phyloP scores from a whole-genome alignment of 2,797 vertebrate species.

The Melopsittacus undulatus region DNA sequence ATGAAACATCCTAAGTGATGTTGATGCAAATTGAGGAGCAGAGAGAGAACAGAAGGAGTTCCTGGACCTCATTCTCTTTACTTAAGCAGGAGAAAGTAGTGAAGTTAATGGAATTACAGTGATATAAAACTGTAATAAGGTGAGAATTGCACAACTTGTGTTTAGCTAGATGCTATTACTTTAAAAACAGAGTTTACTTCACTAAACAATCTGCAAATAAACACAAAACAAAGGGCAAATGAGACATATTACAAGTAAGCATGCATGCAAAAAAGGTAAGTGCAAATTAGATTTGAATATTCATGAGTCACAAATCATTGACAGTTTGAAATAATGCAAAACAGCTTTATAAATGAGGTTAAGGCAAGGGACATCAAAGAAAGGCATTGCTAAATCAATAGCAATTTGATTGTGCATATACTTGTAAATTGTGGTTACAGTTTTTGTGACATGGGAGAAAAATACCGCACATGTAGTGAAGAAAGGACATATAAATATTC shows the following conservation, averaged over 20 bases:
- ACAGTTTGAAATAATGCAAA: conserved; percentile 82
- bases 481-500: conserved; percentile 70
- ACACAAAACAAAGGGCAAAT: conserved; percentile 76
- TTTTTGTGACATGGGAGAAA: conserved; percentile 74
- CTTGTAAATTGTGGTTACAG: conserved; percentile 77
- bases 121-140: neutral
- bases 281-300: conserved; percentile 82
- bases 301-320: conserved; percentile 82
- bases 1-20: neutral
- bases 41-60: neutral
- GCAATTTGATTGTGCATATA: conserved; percentile 77
- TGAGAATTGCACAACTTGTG: conserved; percentile 1
- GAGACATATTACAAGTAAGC: conserved; percentile 74
- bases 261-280: conserved; percentile 79
- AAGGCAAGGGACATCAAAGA: conserved; percentile 78
- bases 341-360: conserved; percentile 82
- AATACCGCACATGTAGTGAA: conserved; percentile 62
- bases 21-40: neutral
- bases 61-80: neutral
- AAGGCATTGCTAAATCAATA: conserved; percentile 79
- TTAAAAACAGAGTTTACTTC: conserved; percentile 57
- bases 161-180: conserved; percentile 15
- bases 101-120: neutral
- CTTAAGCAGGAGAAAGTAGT: neutral
- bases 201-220: conserved; percentile 70